Evolutionary conservation across 2,888 invertebrate genomes (phyloP), one percentile per base, ranked within the genome.

Genomic region (Aproaerema taeniolella): DNA sequence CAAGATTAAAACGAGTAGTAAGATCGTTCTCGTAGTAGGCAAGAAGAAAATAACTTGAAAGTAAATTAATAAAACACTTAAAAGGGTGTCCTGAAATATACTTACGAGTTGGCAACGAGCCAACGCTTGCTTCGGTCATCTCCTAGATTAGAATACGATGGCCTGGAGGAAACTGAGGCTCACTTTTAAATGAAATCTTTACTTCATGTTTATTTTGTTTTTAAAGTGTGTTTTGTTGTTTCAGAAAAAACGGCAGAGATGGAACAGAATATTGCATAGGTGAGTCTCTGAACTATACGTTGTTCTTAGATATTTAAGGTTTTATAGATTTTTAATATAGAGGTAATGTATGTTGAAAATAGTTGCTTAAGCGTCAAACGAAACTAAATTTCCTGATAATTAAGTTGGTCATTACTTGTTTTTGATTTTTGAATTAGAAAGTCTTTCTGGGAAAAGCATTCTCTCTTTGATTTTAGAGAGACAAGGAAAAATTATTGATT

Each of bases 11-110:
- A 36, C n/a, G 14, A 28, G 26, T 37, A 41, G 37, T 32, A 35
- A 35, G 31, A 30, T 16, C 16, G 38, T 59, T 60, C 55, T 52
- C 49, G 52, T 58, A 58, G 53, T 53, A 58, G 56, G 48, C 43
- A 47, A 43, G 53, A 53, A 60, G 63, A 69, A 57, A 75, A 75
- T 78, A 80, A 68, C 77, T 73, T 70, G 55, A 72, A 66, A 66
- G 67, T 67, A 76, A 75, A 77, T 81, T 78, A 83, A 85, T 83
- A 85, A 85, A 82, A 85, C 75, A 63, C 68, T 67, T 77, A 72
- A 81, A 83, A 83, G 81, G 74, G 71, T 70, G 57, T 72, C 73
- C 74, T 69, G 68, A 83, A 86, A 85, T 86, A 85, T 58, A 62
- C 70, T 47, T 43, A 56, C n/a, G 45, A 42, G 50, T 61, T 78